phyloP scores from a whole-genome alignment of 2,113 vertebrate species.

The Triplophysa rosa region DNA sequence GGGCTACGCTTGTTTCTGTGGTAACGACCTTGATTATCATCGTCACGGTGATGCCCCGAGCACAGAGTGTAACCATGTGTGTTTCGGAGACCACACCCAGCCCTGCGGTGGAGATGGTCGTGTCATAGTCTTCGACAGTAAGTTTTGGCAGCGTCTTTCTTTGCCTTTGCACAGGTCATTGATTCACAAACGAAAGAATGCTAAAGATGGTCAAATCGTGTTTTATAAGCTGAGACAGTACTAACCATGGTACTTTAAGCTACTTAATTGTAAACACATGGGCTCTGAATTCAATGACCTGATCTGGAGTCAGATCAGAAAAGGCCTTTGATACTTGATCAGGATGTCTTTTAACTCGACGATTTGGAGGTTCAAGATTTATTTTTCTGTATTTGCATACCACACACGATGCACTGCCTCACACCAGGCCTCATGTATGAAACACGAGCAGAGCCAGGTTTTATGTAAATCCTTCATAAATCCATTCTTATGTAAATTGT shows the following conservation, averaged over 20 bases:
- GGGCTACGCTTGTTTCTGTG: slow-evolving; percentile 96
- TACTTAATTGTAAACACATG: no score
- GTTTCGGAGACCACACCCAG: slow-evolving; percentile 95
- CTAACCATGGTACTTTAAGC: background rate
- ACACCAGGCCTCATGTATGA: no score
- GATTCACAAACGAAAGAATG: background rate
- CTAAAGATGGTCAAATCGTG: no score
- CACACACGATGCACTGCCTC: no score
- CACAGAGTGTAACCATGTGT: slow-evolving; percentile 94
- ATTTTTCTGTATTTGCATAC: background rate
- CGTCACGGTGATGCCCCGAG: slow-evolving; percentile 83
- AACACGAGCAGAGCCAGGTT: no score
- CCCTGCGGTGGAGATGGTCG: slow-evolving; percentile 95
- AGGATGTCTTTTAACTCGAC: background rate
- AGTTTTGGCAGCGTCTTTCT: slow-evolving; percentile 62
- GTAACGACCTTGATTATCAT: slow-evolving; percentile 87
- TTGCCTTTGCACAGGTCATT: background rate
- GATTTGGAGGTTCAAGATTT: background rate
- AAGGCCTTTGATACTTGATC: background rate
- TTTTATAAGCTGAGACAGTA: background rate
- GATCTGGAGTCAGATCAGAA: no score
- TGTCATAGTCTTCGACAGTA: slow-evolving; percentile 95
- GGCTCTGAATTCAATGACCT: no score
- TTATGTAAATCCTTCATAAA: no score
- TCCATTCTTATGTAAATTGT: no score